Conservation (phyloP, 2,797 vertebrate species). For the Crocidura indochinensis region DNA sequence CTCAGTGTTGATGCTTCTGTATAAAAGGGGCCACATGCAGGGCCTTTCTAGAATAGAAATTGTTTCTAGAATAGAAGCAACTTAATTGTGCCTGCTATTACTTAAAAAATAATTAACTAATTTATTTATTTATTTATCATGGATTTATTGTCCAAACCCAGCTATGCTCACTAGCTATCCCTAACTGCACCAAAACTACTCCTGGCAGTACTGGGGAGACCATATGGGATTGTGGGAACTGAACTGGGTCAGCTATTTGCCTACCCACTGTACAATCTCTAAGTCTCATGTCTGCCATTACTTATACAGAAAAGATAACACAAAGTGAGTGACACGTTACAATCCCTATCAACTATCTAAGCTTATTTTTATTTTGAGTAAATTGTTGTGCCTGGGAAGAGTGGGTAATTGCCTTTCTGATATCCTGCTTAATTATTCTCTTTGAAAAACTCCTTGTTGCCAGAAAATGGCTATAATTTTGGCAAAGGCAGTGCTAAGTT, state of each 20-base stretch:
- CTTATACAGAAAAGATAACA: conserved; percentile 49
- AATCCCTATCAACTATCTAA: conserved; percentile 43
- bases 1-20: conserved; percentile 75
- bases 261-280: too few species aligned
- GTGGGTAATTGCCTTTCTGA: conserved; percentile 43
- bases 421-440: conserved; percentile 72
- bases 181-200: too few species aligned
- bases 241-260: too few species aligned
- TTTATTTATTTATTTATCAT: too few species aligned
- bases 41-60: too few species aligned
- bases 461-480: conserved; percentile 66
- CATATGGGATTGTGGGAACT: too few species aligned
- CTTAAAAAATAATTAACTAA: too few species aligned
- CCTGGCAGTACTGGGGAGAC: too few species aligned
- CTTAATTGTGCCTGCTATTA: conserved; percentile 60
- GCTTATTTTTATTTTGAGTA: conserved; percentile 59
- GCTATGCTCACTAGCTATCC: too few species aligned
- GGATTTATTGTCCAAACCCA: too few species aligned
- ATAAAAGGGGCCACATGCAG: conserved; percentile 52
- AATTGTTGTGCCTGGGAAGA: conserved; percentile 62
- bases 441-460: conserved; percentile 52
- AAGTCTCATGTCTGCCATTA: too few species aligned
- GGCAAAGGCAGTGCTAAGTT: conserved; percentile 56
- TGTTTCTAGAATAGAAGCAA: conserved; percentile 75
- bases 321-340: neutral